These are phyloP conservation scores for Griposia aprilina DNA, from an alignment of 2,888 invertebrate species.

Conservation along the genomic window DNA sequence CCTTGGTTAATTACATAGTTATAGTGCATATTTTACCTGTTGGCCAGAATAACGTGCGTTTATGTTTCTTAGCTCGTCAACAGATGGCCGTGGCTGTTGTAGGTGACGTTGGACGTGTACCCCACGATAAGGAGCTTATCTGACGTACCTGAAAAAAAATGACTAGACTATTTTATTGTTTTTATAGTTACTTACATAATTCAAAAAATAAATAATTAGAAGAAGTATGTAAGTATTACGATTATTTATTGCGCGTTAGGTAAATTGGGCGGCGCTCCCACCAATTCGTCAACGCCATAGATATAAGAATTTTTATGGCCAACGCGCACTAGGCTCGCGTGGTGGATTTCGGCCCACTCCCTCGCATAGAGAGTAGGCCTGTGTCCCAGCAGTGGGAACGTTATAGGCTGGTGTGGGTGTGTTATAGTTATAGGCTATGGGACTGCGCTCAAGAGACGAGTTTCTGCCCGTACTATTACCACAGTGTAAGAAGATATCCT, in stretches of 20 bases:
- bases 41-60: background rate
- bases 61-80: background rate
- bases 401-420: background rate
- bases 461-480: no score
- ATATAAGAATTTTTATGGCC: no score
- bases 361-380: background rate
- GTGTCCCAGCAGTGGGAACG: background rate
- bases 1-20: background rate
- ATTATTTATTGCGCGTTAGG: background rate
- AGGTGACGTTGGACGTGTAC: slow-evolving; percentile 79
- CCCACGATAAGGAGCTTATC: slow-evolving; percentile 73
- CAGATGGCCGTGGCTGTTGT: slow-evolving; percentile 81
- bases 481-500: no score
- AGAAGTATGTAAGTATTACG: background rate
- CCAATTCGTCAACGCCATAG: background rate
- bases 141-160: slow-evolving; percentile 10
- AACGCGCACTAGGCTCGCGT: background rate
- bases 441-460: background rate
- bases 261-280: background rate
- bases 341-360: background rate
- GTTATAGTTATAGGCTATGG: background rate
- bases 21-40: background rate
- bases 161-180: background rate
- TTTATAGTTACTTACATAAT: slow-evolving; percentile 4
- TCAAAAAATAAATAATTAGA: background rate